Conservation (phyloP, 2,888 invertebrate genomes). For the Yponomeuta cagnagella region DNA sequence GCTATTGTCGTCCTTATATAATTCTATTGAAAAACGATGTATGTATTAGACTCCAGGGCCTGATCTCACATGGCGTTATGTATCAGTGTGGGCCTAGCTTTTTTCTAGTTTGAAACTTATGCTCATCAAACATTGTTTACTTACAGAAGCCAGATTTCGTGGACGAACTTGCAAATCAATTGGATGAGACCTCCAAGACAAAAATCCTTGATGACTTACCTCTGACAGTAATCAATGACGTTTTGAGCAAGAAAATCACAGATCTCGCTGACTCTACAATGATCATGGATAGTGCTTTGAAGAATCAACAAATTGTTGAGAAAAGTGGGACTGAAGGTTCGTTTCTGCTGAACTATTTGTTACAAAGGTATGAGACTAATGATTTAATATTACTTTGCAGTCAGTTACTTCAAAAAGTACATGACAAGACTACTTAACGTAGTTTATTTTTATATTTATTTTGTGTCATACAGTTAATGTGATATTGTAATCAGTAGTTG, state of each 20-base stretch:
- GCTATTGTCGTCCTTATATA: too few relatives aligned
- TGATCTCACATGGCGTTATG: too few relatives aligned
- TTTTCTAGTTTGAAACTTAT: not conserved
- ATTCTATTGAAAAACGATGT: too few relatives aligned
- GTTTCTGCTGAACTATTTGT: slow-evolving; percentile 40
- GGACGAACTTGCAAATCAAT: slow-evolving; percentile 32
- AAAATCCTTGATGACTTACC: slow-evolving; percentile 40
- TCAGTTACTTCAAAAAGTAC: slow-evolving; percentile 40
- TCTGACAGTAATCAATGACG: slow-evolving; percentile 28
- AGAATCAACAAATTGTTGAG: slow-evolving; percentile 27
- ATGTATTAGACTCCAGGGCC: too few relatives aligned
- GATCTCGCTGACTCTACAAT: slow-evolving; percentile 25
- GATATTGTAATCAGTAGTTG: not conserved
- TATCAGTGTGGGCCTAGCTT: too few relatives aligned
- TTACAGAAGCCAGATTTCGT: slow-evolving; percentile 51
- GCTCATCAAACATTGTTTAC: not conserved
- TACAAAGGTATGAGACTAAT: slow-evolving; percentile 39
- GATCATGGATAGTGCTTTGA: slow-evolving; percentile 35
- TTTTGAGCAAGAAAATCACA: slow-evolving; percentile 36
- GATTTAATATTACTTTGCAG: slow-evolving; percentile 50
- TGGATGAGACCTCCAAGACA: slow-evolving; percentile 36
- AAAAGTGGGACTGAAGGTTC: slow-evolving; percentile 28
- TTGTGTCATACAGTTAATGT: not conserved
- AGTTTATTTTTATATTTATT: not conserved
- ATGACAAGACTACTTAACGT: slow-evolving; percentile 33